Conservation (phyloP, 2,113 vertebrate species). For the Cyanistes caeruleus region DNA sequence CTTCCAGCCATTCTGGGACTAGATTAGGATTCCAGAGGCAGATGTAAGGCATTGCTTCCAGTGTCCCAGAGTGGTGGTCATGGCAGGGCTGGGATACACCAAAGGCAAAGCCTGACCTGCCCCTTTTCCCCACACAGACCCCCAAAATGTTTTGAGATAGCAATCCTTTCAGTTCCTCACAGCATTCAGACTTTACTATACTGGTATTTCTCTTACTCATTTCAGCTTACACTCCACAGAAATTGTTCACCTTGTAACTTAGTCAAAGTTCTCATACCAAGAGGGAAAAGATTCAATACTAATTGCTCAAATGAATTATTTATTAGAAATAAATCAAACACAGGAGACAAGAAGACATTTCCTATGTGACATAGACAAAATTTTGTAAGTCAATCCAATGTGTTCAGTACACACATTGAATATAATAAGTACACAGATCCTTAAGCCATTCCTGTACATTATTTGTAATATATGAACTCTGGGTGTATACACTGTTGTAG, state of each 20-base stretch:
- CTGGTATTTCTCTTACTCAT: not conserved
- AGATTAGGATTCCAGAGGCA: not conserved
- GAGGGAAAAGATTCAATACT: not conserved
- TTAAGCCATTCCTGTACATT: not conserved
- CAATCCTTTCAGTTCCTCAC: not conserved
- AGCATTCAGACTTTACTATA: not conserved
- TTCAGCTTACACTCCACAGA: not conserved
- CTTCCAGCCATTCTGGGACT: not conserved
- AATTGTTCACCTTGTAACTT: not conserved
- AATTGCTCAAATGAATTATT: not conserved
- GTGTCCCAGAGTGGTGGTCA: too few species aligned
- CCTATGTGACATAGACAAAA: not conserved
- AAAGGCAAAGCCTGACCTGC: not conserved
- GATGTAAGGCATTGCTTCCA: not conserved
- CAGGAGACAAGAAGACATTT: not conserved
- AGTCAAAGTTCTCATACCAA: not conserved
- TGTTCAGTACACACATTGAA: not conserved
- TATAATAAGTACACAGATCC: not conserved
- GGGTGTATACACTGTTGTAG: not conserved
- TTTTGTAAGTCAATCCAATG: not conserved
- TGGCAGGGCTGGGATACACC: not conserved
- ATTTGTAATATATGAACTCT: not conserved
- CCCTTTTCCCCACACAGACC: rapidly evolving
- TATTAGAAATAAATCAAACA: not conserved
- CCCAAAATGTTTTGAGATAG: rapidly evolving